These are phyloP conservation scores for Belgica antarctica DNA, from an alignment of 2,888 invertebrate species.

Conservation along the genomic window DNA sequence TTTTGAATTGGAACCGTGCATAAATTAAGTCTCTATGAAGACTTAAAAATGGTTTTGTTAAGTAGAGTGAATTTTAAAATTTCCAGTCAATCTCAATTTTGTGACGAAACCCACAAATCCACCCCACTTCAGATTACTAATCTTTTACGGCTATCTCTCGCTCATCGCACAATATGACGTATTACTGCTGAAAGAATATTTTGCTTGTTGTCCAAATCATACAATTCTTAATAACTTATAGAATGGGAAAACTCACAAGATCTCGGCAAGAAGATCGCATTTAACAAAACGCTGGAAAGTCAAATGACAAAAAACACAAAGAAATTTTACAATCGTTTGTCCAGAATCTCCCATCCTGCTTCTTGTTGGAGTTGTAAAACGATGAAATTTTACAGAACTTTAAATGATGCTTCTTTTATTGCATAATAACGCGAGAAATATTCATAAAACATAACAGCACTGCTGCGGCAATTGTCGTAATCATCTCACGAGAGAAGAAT, in stretches of 20 bases:
- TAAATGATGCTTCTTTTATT: not conserved
- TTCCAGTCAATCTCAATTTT: not conserved
- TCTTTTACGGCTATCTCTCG: not conserved
- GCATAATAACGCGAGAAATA: constrained; percentile 5
- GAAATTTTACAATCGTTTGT: constrained; percentile 22
- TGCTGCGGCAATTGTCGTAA: not conserved
- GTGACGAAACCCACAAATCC: not conserved
- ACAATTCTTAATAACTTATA: constrained; percentile 24
- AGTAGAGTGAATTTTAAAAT: too few relatives aligned
- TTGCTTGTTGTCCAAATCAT: constrained; percentile 14
- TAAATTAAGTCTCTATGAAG: too few relatives aligned
- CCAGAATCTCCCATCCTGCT: constrained; percentile 24
- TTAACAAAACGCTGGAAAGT: not conserved
- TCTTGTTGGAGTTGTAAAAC: not conserved
- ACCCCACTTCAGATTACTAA: constrained; percentile 18
- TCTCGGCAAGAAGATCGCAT: not conserved
- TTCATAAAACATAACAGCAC: constrained; percentile 20
- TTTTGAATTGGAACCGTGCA: too few relatives aligned
- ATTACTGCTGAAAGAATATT: not conserved
- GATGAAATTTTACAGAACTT: constrained; percentile 6
- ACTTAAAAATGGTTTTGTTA: too few relatives aligned
- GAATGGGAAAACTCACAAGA: constrained; percentile 15
- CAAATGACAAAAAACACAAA: constrained; percentile 17
- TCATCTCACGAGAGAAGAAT: not conserved
- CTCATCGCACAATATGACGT: constrained; percentile 20